Evolutionary conservation across 2,113 vertebrate genomes (phyloP).

Genomic region (Corvus hawaiiensis): DNA sequence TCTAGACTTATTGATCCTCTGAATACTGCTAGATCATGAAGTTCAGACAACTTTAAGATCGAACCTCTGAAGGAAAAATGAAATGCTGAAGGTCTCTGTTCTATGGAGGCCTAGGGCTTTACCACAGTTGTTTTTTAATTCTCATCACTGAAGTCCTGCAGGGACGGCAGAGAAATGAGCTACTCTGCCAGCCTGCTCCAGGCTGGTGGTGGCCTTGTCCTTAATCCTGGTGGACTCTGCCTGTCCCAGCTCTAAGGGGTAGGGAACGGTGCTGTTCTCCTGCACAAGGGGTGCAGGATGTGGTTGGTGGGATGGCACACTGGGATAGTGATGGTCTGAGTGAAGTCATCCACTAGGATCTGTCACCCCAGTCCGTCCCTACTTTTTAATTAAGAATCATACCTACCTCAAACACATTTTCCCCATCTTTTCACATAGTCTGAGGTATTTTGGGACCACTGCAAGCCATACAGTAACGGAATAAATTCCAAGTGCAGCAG

Average conservation of each 20-base stretch:
- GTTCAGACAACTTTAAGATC: background rate
- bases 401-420: background rate
- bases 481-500: slow-evolving; percentile 40
- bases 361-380: background rate
- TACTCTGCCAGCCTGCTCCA: background rate
- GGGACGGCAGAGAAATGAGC: background rate
- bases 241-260: fast-evolving
- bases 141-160: background rate
- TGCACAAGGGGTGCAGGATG: background rate
- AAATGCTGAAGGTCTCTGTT: background rate
- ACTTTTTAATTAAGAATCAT: background rate
- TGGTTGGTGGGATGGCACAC: background rate
- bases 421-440: background rate
- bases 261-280: background rate
- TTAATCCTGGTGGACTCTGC: background rate
- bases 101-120: background rate
- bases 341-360: background rate
- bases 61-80: background rate
- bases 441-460: slow-evolving; percentile 6
- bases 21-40: background rate
- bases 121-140: background rate
- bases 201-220: background rate
- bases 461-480: background rate
- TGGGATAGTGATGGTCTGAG: background rate
- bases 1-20: background rate